Percentiles rank a stretch among this genome's conserved stretches.
phyloP scores from a whole-genome alignment of 30 jellyfish, hydroid and myxozoan species.

The Rhopilema esculentum region DNA sequence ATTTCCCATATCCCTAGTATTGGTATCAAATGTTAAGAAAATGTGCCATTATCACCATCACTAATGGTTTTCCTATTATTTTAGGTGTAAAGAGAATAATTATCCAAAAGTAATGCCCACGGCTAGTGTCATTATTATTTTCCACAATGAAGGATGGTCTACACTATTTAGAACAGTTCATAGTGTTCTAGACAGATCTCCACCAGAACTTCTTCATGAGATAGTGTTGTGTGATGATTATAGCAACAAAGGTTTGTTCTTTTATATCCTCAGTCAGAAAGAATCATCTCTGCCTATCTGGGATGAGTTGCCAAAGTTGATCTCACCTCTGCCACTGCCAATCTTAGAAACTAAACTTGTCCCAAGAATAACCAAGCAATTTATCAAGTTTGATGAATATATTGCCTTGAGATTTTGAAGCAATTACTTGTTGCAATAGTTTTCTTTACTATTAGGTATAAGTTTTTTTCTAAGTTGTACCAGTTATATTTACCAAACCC shows the following conservation, averaged over 20 bases:
- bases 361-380: too few species aligned
- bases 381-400: too few species aligned
- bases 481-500: too few species aligned
- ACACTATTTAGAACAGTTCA: conserved; percentile 95
- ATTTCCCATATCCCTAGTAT: too few species aligned
- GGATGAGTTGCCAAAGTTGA: too few species aligned
- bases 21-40: too few species aligned
- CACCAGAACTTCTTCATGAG: conserved; percentile 93
- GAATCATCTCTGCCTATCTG: background rate
- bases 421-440: too few species aligned
- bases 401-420: too few species aligned
- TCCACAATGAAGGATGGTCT: conserved; percentile 99
- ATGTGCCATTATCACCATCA: background rate
- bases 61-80: background rate
- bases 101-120: conserved; percentile 83
- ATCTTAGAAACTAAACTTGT: too few species aligned
- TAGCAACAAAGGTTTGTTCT: conserved; percentile 88
- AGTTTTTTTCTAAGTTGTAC: too few species aligned
- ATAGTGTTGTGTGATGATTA: conserved; percentile 93
- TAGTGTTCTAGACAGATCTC: conserved; percentile 93
- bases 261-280: background rate
- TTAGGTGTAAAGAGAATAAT: conserved; percentile 78
- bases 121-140: conserved; percentile 94
- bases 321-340: too few species aligned
- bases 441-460: too few species aligned